Percentiles rank a stretch among this genome's conserved stretches.
Evolutionary conservation across 2,113 vertebrate genomes (phyloP).

Genomic region (Pangasianodon hypophthalmus): DNA sequence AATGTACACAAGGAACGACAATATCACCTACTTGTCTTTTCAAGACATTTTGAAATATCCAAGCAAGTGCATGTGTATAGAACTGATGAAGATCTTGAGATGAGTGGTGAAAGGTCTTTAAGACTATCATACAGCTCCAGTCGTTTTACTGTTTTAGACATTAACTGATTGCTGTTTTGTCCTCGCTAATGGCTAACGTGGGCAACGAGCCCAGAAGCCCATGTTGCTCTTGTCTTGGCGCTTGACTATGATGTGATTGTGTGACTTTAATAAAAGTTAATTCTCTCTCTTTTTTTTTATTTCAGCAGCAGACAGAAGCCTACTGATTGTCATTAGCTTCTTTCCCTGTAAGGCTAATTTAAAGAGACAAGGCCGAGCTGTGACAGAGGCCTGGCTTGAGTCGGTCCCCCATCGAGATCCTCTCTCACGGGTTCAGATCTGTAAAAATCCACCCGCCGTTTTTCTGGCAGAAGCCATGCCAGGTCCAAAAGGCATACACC

Average conservation of each 20-base stretch:
- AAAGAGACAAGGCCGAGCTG: constrained; percentile 63
- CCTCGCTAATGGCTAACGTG: constrained; percentile 11
- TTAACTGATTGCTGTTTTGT: constrained; percentile 28
- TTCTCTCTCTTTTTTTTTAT: constrained; percentile 17
- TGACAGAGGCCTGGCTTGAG: constrained; percentile 60
- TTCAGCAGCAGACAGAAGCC: constrained; percentile 40
- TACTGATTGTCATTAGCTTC: constrained; percentile 53
- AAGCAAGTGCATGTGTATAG: background rate
- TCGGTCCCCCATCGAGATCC: constrained; percentile 62
- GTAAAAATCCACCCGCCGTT: constrained; percentile 65
- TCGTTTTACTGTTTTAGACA: constrained; percentile 13
- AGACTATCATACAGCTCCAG: background rate
- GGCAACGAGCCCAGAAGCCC: constrained; percentile 20
- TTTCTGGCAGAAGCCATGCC: constrained; percentile 65
- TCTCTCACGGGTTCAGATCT: constrained; percentile 54
- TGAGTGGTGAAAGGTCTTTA: background rate
- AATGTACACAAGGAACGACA: no score
- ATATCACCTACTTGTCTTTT: background rate
- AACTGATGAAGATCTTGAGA: background rate
- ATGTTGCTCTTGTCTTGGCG: constrained; percentile 22
- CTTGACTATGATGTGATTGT: constrained; percentile 2
- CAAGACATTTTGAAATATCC: background rate
- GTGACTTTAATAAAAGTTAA: constrained; percentile 40
- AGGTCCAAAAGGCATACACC: constrained; percentile 63
- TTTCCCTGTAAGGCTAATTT: constrained; percentile 65